Percentiles rank a stretch among this genome's conserved stretches.
Evolutionary conservation across 2,888 invertebrate species (phyloP).

Genomic region (Leucania comma): DNA sequence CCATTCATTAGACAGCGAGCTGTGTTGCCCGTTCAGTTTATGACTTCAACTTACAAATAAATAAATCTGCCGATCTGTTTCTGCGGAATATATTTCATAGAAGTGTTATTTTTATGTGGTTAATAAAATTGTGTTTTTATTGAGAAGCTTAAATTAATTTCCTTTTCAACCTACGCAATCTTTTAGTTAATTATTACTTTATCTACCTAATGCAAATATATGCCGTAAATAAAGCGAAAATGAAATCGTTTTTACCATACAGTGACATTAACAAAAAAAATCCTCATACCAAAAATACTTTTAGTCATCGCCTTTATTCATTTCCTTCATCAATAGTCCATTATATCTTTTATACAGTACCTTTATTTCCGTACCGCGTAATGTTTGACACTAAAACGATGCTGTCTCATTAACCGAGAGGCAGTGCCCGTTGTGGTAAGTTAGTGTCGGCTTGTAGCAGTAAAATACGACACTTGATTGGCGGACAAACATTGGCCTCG

Average conservation of each 20-base stretch:
- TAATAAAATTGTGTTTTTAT: slow-evolving; percentile 48
- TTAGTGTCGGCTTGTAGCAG: slow-evolving; percentile 81
- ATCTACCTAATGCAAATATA: not conserved
- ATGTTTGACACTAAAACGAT: slow-evolving; percentile 84
- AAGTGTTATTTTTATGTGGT: slow-evolving; percentile 36
- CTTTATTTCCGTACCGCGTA: slow-evolving; percentile 72
- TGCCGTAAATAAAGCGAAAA: too few species aligned
- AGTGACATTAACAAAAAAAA: not conserved
- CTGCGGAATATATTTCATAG: slow-evolving; percentile 20
- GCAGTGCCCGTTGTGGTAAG: slow-evolving; percentile 84
- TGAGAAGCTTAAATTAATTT: not conserved
- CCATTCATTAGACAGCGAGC: slow-evolving; percentile 14
- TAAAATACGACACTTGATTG: slow-evolving; percentile 87
- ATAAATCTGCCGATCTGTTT: slow-evolving; percentile 41
- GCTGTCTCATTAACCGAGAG: slow-evolving; percentile 86
- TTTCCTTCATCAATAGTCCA: slow-evolving; percentile 35
- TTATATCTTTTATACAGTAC: slow-evolving; percentile 43
- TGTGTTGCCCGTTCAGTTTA: slow-evolving; percentile 24
- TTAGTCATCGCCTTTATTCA: slow-evolving; percentile 15
- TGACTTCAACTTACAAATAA: slow-evolving; percentile 32
- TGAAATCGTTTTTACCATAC: not conserved
- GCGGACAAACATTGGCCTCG: slow-evolving; percentile 78
- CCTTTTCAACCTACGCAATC: not conserved
- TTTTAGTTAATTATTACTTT: not conserved
- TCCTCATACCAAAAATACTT: not conserved